Evolutionary conservation across 2,113 vertebrate species (phyloP).

Genomic region (Irena cyanogastra): DNA sequence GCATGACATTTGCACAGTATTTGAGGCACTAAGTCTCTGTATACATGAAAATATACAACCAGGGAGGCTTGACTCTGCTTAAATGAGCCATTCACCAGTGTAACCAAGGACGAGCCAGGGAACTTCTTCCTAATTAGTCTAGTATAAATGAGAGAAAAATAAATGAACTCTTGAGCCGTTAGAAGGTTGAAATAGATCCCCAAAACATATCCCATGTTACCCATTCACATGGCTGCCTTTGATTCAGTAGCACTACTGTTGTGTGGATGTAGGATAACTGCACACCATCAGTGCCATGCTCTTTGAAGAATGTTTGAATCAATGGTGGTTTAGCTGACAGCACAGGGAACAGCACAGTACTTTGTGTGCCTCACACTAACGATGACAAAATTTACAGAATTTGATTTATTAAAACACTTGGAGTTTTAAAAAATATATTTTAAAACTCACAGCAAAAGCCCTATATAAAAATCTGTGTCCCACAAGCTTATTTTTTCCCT

Average conservation of each 20-base stretch:
- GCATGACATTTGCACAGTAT: neutral
- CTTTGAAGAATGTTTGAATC: neutral
- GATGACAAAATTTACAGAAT: neutral
- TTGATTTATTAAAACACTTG: fast-evolving
- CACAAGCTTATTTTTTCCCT: neutral
- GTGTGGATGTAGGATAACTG: neutral
- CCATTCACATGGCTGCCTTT: neutral
- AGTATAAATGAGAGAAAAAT: neutral
- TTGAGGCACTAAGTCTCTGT: neutral
- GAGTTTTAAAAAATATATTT: neutral
- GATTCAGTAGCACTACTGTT: neutral
- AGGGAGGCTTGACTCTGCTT: neutral
- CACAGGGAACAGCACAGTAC: neutral
- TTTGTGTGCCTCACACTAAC: neutral
- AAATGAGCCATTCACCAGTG: neutral
- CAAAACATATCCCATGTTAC: neutral
- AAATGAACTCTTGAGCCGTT: neutral
- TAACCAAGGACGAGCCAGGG: neutral
- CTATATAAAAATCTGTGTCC: neutral
- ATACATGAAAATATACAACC: neutral
- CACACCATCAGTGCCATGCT: neutral
- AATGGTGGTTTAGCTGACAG: neutral
- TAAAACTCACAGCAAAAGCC: neutral
- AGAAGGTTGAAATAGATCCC: neutral
- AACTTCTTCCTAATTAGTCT: neutral